Base-by-base conservation (phyloP, 1,140 invertebrate species). In the Metaphire vulgaris region DNA sequence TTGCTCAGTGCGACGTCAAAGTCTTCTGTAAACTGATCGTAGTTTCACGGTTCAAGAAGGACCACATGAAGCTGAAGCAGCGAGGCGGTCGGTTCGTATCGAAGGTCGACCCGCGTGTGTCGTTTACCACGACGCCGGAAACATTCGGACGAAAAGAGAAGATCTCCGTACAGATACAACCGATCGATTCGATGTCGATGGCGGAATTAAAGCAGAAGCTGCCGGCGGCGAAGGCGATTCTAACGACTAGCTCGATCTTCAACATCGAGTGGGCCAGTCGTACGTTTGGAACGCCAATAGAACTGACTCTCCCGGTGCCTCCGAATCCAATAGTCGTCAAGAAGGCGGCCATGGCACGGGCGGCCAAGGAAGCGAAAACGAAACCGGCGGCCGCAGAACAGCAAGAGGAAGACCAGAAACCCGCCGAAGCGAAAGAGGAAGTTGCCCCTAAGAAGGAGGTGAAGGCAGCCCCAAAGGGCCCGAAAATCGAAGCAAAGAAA, bases 281-380 rank as follows among this genome's bases (percentile, higher is more conserved):
- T 0, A 77, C 78, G 6, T 81, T 85, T 70, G 26, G 65, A 0
- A 81, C 81, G 74, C 80, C 81, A 15, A 78, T 85, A 15, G 28
- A 81, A 79, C 71, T 83, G 32, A 81, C 79, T 14, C 30, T 83
- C 0, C 79, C 81, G 1, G 79, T 79, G 65, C 81, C 82, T 1
- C 79, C 82, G 2, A 83, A 83, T 69, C 82, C 82, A 0, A 79
- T 79, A 26, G 81, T 81, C 72, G 80, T 80, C 12, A 81, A 81
- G 77, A 85, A 85, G 69, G 76, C 83, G 28, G 84, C 84, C 0
- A 80, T 80, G 26, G 80, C 82, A 69, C 79, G 81, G 70, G 82
- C 83, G 68, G 65, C 81, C 26, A 85, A 85, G 72, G 83, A 84
- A 66, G 83, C 82, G 30, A 82, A 83, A 75, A 83, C 83, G 82